These are phyloP conservation scores for Drosophila melanica DNA, from an alignment of 1,140 invertebrate species.

Conservation along the genomic window DNA sequence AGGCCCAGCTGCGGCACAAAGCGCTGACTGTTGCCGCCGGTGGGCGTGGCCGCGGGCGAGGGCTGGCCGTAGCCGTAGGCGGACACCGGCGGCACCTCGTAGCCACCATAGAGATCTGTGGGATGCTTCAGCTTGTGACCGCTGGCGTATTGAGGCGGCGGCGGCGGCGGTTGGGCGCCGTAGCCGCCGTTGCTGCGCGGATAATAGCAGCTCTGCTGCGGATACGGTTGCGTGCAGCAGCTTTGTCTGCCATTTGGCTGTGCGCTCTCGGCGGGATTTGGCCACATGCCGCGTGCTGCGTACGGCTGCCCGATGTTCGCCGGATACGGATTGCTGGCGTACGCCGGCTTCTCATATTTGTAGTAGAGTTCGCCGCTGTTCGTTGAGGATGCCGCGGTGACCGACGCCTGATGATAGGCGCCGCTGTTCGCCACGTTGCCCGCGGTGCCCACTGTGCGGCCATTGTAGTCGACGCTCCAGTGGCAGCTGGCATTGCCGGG, in stretches of 20 bases:
- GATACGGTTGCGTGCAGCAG: constrained; percentile 65
- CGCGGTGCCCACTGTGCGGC: too few species aligned
- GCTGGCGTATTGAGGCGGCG: constrained; percentile 37
- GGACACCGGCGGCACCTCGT: constrained; percentile 39
- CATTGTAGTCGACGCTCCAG: constrained; percentile 64
- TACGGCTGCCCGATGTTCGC: constrained; percentile 46
- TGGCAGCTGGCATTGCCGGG: constrained; percentile 46
- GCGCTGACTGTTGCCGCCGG: constrained; percentile 32
- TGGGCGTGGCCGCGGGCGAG: constrained; percentile 12
- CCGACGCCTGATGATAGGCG: constrained; percentile 41
- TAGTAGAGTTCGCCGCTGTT: constrained; percentile 56
- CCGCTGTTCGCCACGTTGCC: constrained; percentile 31
- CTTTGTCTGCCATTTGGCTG: constrained; percentile 51
- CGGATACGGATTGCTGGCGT: constrained; percentile 56
- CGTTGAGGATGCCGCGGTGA: background rate
- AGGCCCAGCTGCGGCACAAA: constrained; percentile 37
- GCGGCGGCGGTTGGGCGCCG: constrained; percentile 12
- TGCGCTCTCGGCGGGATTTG: constrained; percentile 12
- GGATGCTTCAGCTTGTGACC: constrained; percentile 68
- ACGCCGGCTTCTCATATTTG: constrained; percentile 65
- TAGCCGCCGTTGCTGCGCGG: constrained; percentile 60
- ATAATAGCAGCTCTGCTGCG: constrained; percentile 73
- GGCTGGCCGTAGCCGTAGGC: constrained; percentile 50
- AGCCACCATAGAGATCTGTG: constrained; percentile 62
- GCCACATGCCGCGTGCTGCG: constrained; percentile 52